Evolutionary conservation across 2,888 invertebrate genomes (phyloP).

Genomic region (Apotomis betuletana): DNA sequence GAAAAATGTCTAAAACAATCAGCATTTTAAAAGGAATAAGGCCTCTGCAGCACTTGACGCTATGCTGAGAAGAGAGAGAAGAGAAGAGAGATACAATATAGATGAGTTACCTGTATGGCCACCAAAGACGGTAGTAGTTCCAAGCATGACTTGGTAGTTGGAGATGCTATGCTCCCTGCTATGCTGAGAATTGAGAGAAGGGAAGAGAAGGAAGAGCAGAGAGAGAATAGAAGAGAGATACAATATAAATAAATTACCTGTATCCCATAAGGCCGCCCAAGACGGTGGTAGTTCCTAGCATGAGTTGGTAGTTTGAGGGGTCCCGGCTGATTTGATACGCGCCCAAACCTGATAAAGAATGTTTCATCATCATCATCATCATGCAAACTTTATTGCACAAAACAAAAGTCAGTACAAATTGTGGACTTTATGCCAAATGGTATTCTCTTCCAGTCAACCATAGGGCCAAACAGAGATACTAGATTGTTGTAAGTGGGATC

Average conservation of each 20-base stretch:
- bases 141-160: constrained; percentile 89
- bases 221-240: too few relatives aligned
- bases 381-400: too few relatives aligned
- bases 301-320: constrained; percentile 89
- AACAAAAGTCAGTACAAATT: too few relatives aligned
- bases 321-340: constrained; percentile 91
- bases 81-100: background rate
- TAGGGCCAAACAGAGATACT: too few relatives aligned
- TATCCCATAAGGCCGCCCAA: constrained; percentile 96
- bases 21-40: too few relatives aligned
- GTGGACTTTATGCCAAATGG: too few relatives aligned
- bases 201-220: too few relatives aligned
- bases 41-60: constrained; percentile 49
- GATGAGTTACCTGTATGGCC: constrained; percentile 84
- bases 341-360: constrained; percentile 84
- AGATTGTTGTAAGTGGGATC: too few relatives aligned
- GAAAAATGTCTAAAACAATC: too few relatives aligned
- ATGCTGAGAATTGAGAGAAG: too few relatives aligned
- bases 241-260: constrained; percentile 68
- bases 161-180: constrained; percentile 90
- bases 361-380: too few relatives aligned
- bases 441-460: too few relatives aligned
- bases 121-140: constrained; percentile 90
- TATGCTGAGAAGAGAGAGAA: constrained; percentile 50
- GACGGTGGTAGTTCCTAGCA: constrained; percentile 90